phyloP scores from a whole-genome alignment of 64 coral and sea anemone genomes.

The Pocillopora damicornis region DNA sequence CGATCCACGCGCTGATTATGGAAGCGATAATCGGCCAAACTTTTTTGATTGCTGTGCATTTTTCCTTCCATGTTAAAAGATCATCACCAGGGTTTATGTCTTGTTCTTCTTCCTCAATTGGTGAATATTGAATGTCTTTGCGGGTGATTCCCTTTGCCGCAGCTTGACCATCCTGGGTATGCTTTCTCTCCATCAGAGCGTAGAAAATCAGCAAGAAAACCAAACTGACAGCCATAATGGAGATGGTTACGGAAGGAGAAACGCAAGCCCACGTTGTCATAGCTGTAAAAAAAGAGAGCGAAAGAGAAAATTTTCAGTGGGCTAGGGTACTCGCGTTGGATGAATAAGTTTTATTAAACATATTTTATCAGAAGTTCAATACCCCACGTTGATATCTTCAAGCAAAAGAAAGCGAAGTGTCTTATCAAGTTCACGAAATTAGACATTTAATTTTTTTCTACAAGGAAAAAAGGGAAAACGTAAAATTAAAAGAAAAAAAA shows the following conservation, averaged over 20 bases:
- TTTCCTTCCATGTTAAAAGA: constrained; percentile 56
- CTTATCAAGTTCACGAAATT: too few species aligned
- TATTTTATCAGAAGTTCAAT: too few species aligned
- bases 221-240: constrained; percentile 68
- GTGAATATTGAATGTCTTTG: constrained; percentile 45
- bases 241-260: constrained; percentile 55
- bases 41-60: constrained; percentile 39
- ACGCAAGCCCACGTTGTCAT: constrained; percentile 92
- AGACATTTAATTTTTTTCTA: too few species aligned
- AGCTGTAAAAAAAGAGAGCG: constrained; percentile 23
- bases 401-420: too few species aligned
- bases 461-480: too few species aligned
- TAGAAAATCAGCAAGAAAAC: constrained; percentile 78
- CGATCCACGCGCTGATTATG: constrained; percentile 75
- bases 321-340: too few species aligned
- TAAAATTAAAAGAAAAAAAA: too few species aligned
- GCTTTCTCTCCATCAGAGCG: constrained; percentile 78
- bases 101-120: background rate
- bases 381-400: too few species aligned
- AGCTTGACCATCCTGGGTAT: constrained; percentile 14
- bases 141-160: background rate
- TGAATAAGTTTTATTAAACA: too few species aligned
- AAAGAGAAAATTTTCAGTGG: too few species aligned
- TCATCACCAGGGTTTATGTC: background rate
- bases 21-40: constrained; percentile 63